phyloP scores from a whole-genome alignment of 1,140 invertebrate species.

The Lepidurus apus region DNA sequence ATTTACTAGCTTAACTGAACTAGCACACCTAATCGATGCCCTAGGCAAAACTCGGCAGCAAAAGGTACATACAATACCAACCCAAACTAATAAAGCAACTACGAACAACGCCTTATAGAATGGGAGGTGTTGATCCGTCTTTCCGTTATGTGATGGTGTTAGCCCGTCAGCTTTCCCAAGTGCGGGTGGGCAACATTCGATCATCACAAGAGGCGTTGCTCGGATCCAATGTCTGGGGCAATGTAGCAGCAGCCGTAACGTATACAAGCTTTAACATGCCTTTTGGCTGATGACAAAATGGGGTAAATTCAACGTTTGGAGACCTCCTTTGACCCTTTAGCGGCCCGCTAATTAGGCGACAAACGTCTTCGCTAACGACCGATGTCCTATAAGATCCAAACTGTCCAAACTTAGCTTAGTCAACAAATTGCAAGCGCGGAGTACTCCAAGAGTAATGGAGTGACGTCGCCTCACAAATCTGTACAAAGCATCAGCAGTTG shows the following conservation, averaged over 20 bases:
- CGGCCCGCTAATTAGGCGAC: background rate
- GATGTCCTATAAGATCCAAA: background rate
- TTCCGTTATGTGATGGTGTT: constrained; percentile 11
- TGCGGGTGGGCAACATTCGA: constrained; percentile 17
- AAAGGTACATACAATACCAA: background rate
- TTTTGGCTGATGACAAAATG: background rate
- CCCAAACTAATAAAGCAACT: constrained; percentile 14
- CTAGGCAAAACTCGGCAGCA: background rate
- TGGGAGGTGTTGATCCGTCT: background rate
- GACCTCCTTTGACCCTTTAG: background rate
- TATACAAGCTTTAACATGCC: background rate
- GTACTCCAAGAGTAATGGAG: background rate
- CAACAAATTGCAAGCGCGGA: background rate
- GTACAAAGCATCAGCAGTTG: no score
- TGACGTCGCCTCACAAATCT: background rate
- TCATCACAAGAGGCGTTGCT: constrained; percentile 3
- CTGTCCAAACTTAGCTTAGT: background rate
- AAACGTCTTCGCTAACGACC: background rate
- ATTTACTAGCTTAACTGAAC: background rate
- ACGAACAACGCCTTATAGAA: background rate
- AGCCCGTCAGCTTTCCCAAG: background rate
- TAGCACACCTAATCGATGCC: background rate
- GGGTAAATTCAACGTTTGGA: background rate
- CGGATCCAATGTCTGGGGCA: background rate
- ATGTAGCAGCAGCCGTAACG: background rate